Conservation (phyloP, 2,113 vertebrate species). For the Gallinago paraguaiae region DNA sequence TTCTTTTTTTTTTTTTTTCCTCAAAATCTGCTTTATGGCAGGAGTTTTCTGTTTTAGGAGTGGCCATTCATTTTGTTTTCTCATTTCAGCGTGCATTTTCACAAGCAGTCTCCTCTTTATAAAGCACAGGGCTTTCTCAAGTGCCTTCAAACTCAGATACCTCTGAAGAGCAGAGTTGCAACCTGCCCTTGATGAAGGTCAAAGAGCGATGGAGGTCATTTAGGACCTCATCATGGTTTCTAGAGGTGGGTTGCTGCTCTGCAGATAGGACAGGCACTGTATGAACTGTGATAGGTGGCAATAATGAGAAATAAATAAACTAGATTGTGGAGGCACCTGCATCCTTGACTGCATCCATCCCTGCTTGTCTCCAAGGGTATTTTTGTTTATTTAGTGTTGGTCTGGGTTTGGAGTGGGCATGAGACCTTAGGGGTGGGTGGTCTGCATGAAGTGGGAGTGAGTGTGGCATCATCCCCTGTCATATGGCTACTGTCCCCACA, state of each 20-base stretch:
- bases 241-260: not conserved
- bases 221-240: not conserved
- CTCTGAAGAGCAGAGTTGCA: not conserved
- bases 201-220: not conserved
- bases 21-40: constrained; percentile 6
- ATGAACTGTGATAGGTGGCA: not conserved
- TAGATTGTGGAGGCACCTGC: not conserved
- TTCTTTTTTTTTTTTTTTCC: not conserved
- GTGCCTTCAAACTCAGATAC: not conserved
- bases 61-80: constrained; percentile 40
- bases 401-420: not conserved
- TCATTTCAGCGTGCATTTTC: not conserved
- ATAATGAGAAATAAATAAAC: not conserved
- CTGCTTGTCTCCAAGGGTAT: not conserved
- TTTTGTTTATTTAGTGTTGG: not conserved
- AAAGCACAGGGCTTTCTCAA: not conserved
- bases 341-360: not conserved
- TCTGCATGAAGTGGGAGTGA: not conserved
- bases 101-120: not conserved
- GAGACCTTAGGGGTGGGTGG: not conserved
- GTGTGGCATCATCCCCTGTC: not conserved
- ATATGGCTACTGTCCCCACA: accelerated
- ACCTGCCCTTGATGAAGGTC: not conserved
- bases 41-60: constrained; percentile 12
- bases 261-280: not conserved